A percentile compares a stretch with the other conserved stretches of the same genome.
These are phyloP conservation scores for Pardosa pseudoannulata DNA, from an alignment of 2,888 invertebrate species.

Conservation along the genomic window DNA sequence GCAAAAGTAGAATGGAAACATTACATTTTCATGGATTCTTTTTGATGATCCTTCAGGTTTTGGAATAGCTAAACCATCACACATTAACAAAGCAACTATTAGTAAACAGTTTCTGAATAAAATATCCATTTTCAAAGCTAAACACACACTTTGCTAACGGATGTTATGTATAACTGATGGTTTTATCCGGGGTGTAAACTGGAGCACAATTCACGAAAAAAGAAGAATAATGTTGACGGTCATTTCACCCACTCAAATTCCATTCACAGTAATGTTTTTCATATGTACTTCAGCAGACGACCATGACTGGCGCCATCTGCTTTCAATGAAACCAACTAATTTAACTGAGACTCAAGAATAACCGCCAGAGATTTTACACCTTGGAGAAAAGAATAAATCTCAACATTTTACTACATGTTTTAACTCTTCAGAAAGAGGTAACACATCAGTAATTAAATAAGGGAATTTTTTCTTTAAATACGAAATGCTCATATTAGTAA, in stretches of 20 bases:
- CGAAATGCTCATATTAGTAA: too few relatives aligned
- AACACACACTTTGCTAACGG: not conserved
- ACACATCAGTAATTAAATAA: too few relatives aligned
- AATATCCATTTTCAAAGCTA: not conserved
- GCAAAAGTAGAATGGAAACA: not conserved
- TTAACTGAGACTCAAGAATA: too few relatives aligned
- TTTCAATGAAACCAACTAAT: not conserved
- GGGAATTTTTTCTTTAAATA: too few relatives aligned
- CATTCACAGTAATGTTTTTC: constrained; percentile 64
- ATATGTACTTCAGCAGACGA: constrained; percentile 62
- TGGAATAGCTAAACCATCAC: constrained; percentile 49
- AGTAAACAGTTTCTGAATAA: constrained; percentile 1
- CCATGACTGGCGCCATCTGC: constrained; percentile 42
- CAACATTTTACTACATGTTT: too few relatives aligned
- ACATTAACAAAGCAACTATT: not conserved
- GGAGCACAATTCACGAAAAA: constrained; percentile 31
- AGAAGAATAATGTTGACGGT: constrained; percentile 30
- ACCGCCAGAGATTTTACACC: too few relatives aligned
- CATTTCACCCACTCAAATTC: constrained; percentile 66
- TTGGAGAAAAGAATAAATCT: too few relatives aligned
- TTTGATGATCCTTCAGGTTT: constrained; percentile 51
- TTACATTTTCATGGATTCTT: constrained; percentile 58
- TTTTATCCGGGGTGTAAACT: not conserved
- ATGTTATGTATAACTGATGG: constrained; percentile 25
- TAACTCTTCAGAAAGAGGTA: too few relatives aligned